These are phyloP conservation scores for Maniola jurtina DNA, from an alignment of 1,140 invertebrate genomes.

Conservation along the genomic window DNA sequence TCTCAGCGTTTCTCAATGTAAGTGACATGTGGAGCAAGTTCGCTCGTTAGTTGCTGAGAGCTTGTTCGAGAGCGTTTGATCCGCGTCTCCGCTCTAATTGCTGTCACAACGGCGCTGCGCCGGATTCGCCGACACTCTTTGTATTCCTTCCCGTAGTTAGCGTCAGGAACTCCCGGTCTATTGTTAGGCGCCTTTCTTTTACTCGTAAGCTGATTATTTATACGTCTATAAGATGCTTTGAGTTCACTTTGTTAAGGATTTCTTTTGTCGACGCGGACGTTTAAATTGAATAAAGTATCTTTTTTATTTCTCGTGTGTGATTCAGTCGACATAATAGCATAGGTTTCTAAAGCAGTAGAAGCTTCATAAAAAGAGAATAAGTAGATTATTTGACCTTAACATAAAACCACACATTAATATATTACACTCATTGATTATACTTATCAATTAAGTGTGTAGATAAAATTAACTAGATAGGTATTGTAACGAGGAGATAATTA, in stretches of 20 bases:
- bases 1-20: constrained; percentile 1
- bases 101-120: constrained; percentile 22
- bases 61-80: constrained; percentile 23
- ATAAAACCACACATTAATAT: too few relatives aligned
- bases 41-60: constrained; percentile 20
- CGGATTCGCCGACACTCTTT: constrained; percentile 6
- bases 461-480: too few relatives aligned
- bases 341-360: too few relatives aligned
- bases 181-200: neutral
- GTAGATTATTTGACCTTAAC: too few relatives aligned
- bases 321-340: too few relatives aligned
- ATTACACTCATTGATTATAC: too few relatives aligned
- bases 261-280: neutral
- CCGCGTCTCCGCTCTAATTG: constrained; percentile 23
- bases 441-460: too few relatives aligned
- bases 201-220: neutral
- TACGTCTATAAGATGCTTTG: neutral
- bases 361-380: too few relatives aligned
- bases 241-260: neutral
- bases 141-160: neutral
- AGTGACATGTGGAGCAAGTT: constrained; percentile 22
- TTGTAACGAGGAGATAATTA: too few relatives aligned
- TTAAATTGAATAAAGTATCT: neutral
- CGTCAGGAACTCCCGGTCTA: constrained; percentile 2
- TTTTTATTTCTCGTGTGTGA: too few relatives aligned